Evolutionary conservation across 2,113 vertebrate genomes (phyloP), one percentile per base, ranked within the genome.

Genomic region (Enhydra lutris): DNA sequence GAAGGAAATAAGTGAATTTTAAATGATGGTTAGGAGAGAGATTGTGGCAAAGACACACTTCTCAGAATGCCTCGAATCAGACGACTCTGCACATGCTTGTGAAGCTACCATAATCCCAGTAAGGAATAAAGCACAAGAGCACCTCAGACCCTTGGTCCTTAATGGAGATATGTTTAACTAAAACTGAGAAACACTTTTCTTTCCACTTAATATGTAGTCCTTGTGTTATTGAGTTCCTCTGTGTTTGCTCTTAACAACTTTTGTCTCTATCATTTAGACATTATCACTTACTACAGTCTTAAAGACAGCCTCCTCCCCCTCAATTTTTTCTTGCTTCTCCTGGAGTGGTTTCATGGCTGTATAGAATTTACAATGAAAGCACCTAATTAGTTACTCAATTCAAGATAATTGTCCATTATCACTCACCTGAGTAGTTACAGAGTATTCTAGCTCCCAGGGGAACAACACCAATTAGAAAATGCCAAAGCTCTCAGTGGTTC

Each of bases 361-460:
- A 21, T 65, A 93, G 94, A 87, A 93, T 95, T 98, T 97, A 83
- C 94, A 98, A 83, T 90, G 94, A 69, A 96, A 26, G 88, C 47
- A 57, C 55, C 13, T 69, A 94, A 95, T 97, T 97, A 91, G 24
- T 95, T 84, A 80, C 67, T 96, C 80, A 24, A 4, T 95, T 93
- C 7, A 0, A 93, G 29, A 89, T 57, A 83, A 94, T n/a, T 93
- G 78, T 45, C 31, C 26, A 0, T 78, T 94, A 69, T 95, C 13
- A 55, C 91, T 94, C 55, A 92, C 65, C 85, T 89, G 52, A 87
- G 47, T 67, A 85, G 69, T 94, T 79, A 91, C 23, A 96, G 82
- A 96, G n/a, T 89, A 14, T 57, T 61, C 12, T 76, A 59, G 17
- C 71, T 98, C 88, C 74, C 83, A 91, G 36, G 81, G 59, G 24